Base-by-base conservation (phyloP, 2,113 vertebrate species). In the Gopherus flavomarginatus region DNA sequence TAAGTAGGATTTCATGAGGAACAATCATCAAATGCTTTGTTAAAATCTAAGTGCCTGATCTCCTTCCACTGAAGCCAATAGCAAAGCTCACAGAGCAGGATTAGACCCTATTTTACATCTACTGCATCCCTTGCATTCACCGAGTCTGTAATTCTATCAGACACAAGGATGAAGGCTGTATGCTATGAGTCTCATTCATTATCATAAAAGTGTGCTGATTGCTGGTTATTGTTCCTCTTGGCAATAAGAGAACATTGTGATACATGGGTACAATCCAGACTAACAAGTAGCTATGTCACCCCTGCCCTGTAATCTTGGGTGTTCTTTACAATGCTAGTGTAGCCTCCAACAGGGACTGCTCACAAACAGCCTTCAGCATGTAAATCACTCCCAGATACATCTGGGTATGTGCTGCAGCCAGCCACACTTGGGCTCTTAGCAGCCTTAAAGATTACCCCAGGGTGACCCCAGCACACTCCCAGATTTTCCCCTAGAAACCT, bases 131-230 rank as follows among this genome's bases (percentile, higher is more conserved):
- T 77, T 44, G n/a, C 69, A 75, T 19, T 42, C 38, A 42, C 69
- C 6, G 24, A 44, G 22, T 38, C 72, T 77, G 11, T 26, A 42
- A 44, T 26, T 77, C n/a, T 77, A 24, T 44, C 56, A 85, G 78
- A 90, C 86, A 87, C 86, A 83, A 81, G 8, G 57, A 59, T 62
- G 81, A 87, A 57, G 86, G 69, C 44, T 85, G 47, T 44, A 93
- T 6, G 1, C 94, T 90, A 92, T 85, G 3, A 27, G 85, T 87
- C 84, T 81, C 95, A 5, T 44, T 96, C 81, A 50, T 92, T 95
- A 90, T 81, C 38, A 42, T 72, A 50, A 80, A 29, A 56, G 2
- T 0, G 4, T 86, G 13, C 29, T 62, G 78, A 92, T 80, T 87
- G 62, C 62, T 86, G 4, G 2, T 89, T 83, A 42, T 44, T 77